These are phyloP conservation scores for Babylonia areolata DNA, from an alignment of 1,140 invertebrate species.

Conservation along the genomic window DNA sequence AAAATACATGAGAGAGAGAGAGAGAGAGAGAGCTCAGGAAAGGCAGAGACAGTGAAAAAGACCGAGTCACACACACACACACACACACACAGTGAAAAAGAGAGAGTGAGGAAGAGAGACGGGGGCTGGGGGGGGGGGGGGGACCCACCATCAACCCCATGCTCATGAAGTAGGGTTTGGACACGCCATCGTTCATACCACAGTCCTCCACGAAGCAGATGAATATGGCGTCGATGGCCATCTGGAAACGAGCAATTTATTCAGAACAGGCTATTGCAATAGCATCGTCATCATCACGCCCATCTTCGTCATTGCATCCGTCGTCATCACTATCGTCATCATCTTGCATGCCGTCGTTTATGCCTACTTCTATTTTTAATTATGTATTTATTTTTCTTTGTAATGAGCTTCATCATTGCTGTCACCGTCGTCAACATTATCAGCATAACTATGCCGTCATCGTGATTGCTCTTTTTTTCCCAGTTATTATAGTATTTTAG, in stretches of 20 bases:
- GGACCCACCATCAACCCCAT: conserved; percentile 82
- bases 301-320: no score
- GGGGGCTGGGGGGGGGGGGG: neutral
- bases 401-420: no score
- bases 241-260: conserved; percentile 80
- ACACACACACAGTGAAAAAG: neutral
- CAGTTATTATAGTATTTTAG: no score
- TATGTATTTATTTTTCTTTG: no score
- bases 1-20: neutral
- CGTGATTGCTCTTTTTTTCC: no score
- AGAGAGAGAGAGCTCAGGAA: neutral
- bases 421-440: neutral
- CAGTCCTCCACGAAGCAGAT: conserved; percentile 84
- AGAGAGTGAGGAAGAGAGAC: neutral
- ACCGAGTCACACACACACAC: neutral
- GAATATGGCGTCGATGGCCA: conserved; percentile 95
- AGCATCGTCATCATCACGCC: no score
- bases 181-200: conserved; percentile 83
- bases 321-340: no score
- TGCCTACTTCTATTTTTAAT: no score
- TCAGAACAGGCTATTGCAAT: no score
- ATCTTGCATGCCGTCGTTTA: no score
- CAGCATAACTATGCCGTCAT: neutral
- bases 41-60: neutral
- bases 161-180: conserved; percentile 86